These are phyloP conservation scores for Hylomyscus alleni DNA, from an alignment of 2,797 vertebrate genomes.

Conservation along the genomic window DNA sequence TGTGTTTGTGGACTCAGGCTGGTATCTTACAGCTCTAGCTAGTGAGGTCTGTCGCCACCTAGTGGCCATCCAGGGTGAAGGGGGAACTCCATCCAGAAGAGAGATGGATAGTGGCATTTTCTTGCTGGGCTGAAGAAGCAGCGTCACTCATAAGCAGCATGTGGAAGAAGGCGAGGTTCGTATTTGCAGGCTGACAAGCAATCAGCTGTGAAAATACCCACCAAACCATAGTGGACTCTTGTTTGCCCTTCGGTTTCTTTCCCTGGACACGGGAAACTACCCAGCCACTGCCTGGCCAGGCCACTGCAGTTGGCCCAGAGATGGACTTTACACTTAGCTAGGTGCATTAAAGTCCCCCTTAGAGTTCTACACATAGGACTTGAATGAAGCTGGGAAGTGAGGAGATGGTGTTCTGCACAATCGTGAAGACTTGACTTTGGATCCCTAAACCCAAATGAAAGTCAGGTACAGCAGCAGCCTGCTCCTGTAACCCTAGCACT, in stretches of 20 bases:
- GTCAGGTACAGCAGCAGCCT: too few species aligned
- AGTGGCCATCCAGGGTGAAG: background rate
- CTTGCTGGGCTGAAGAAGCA: background rate
- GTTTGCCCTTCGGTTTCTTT: background rate
- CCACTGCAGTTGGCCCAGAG: background rate
- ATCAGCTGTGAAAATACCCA: background rate
- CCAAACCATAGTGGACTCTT: accelerated
- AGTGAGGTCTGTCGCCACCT: background rate
- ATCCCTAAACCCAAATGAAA: background rate
- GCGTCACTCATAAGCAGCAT: too few species aligned
- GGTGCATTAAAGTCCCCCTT: too few species aligned
- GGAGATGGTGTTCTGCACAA: background rate
- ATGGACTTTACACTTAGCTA: background rate
- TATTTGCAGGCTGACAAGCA: background rate
- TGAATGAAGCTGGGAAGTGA: background rate
- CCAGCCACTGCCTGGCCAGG: too few species aligned
- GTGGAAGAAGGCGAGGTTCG: too few species aligned
- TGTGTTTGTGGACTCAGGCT: background rate
- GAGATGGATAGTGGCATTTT: background rate
- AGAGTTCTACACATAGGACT: background rate
- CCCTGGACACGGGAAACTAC: background rate
- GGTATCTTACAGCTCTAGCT: background rate
- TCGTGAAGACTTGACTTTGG: background rate
- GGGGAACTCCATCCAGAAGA: background rate
- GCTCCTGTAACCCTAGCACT: too few species aligned